phyloP scores from a whole-genome alignment of 2,797 vertebrate genomes.

The Acanthurus leucopareius region DNA sequence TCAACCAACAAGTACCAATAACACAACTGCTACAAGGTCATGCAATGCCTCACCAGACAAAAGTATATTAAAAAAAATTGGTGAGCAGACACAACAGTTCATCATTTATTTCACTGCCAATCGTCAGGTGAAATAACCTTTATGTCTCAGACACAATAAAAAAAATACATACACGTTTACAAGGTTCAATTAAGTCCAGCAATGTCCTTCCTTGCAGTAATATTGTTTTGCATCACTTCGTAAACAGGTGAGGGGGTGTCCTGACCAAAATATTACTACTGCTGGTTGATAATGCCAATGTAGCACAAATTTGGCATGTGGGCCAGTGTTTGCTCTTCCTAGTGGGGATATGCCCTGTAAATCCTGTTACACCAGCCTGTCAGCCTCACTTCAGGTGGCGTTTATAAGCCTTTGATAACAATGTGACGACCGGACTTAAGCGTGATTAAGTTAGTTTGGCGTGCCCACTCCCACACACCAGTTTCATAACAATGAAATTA shows the following conservation, averaged over 20 bases:
- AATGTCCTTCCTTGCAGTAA: background rate
- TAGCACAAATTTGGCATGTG: conserved; percentile 48
- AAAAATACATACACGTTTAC: background rate
- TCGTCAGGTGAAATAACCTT: background rate
- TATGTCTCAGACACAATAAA: background rate
- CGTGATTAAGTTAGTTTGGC: background rate
- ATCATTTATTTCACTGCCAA: background rate
- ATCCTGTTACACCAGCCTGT: conserved; percentile 83
- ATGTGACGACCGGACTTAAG: background rate
- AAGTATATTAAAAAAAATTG: background rate
- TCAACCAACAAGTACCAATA: background rate
- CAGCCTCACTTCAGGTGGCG: conserved; percentile 52
- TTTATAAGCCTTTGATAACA: conserved; percentile 34
- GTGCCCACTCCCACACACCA: background rate
- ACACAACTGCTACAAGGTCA: conserved; percentile 13
- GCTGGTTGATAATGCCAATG: conserved; percentile 39
- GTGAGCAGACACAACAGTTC: background rate
- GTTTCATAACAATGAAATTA: background rate
- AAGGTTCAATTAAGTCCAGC: background rate
- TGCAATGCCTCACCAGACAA: background rate
- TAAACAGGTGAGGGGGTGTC: conserved; percentile 10
- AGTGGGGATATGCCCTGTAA: conserved; percentile 68
- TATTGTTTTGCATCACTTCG: conserved; percentile 3
- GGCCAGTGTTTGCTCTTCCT: conserved; percentile 45
- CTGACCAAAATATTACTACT: conserved; percentile 34